These are phyloP conservation scores for Zygogramma bicolorata DNA, from an alignment of 2,888 invertebrate species.

Conservation along the genomic window DNA sequence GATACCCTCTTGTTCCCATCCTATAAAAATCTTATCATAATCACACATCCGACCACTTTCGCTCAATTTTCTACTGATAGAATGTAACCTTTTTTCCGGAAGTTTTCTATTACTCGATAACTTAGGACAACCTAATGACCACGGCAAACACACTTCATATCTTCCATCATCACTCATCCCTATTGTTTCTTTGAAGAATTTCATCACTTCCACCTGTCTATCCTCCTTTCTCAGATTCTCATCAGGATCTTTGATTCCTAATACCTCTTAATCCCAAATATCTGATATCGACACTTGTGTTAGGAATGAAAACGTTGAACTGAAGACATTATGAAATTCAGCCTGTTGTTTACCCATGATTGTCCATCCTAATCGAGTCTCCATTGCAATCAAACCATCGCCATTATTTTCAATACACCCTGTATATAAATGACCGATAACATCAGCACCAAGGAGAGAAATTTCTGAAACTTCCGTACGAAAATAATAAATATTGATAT, in stretches of 20 bases:
- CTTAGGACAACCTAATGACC: neutral
- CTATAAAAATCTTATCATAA: neutral
- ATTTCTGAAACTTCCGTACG: neutral
- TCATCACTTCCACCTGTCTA: neutral
- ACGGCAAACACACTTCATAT: neutral
- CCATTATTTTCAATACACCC: neutral
- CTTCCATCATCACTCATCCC: neutral
- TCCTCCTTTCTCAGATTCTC: neutral
- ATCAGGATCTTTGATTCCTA: neutral
- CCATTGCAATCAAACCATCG: neutral
- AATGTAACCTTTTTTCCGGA: neutral
- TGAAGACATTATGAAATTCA: neutral
- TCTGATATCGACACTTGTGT: neutral
- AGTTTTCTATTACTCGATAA: neutral
- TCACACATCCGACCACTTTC: neutral
- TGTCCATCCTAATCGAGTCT: neutral
- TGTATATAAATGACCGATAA: neutral
- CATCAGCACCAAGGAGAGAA: neutral
- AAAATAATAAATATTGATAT: neutral
- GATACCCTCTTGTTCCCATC: neutral
- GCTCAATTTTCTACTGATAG: neutral
- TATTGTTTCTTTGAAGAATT: neutral
- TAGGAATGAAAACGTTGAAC: neutral
- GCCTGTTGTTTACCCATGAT: neutral
- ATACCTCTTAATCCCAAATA: neutral